phyloP scores from a whole-genome alignment of 2,113 vertebrate species.

The Pterophyllum scalare region DNA sequence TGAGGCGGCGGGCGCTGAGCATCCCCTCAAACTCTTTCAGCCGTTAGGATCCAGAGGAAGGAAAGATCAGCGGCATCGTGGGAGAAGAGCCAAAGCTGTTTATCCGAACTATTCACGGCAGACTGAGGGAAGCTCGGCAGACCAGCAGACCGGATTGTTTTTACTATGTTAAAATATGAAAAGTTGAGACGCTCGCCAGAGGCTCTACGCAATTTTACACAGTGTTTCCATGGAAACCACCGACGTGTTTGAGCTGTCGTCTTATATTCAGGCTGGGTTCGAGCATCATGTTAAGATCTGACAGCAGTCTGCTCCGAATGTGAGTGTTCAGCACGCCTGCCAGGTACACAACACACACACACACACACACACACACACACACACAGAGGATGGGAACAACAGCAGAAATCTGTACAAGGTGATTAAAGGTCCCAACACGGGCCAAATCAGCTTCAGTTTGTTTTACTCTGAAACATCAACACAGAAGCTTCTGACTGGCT shows the following conservation, averaged over 20 bases:
- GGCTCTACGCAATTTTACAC: not conserved
- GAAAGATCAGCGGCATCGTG: no score
- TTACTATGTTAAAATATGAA: no score
- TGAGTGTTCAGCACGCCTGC: not conserved
- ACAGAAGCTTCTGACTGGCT: not conserved
- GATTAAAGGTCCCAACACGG: not conserved
- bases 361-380: not conserved
- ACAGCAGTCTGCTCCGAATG: not conserved
- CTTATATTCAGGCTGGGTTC: not conserved
- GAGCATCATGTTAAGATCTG: no score
- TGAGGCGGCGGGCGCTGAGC: not conserved
- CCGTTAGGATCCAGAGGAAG: not conserved
- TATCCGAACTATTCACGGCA: no score
- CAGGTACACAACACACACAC: not conserved
- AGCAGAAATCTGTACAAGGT: not conserved
- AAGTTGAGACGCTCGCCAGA: not conserved
- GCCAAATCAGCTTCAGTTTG: not conserved
- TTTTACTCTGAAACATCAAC: not conserved
- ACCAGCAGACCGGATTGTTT: no score
- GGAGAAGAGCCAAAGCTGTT: no score
- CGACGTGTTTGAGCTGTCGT: accelerated
- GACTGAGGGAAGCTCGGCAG: no score
- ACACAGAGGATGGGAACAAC: not conserved
- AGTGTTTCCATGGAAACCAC: not conserved
- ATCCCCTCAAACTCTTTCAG: no score